These are phyloP conservation scores for Halcyon malimbica DNA, from an alignment of 2,113 vertebrate species.

Conservation along the genomic window DNA sequence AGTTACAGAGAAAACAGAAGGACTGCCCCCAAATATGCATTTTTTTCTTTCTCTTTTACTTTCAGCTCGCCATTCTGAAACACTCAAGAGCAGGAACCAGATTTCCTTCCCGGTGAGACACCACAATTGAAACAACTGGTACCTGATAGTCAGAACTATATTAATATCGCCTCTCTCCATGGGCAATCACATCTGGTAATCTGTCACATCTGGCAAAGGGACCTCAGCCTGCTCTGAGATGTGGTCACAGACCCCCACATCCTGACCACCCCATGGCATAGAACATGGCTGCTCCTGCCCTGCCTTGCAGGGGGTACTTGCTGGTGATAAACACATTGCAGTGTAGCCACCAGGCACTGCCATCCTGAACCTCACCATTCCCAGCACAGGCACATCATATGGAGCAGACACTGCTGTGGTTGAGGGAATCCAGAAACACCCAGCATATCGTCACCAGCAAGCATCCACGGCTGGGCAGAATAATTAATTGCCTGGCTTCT, in stretches of 20 bases:
- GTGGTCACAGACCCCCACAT: no score
- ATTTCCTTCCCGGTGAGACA: not conserved
- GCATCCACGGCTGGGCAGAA: not conserved
- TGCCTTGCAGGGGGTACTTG: not conserved
- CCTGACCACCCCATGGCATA: not conserved
- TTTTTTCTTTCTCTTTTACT: not conserved
- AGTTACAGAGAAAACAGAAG: not conserved
- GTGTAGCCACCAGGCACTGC: not conserved
- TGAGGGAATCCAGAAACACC: not conserved
- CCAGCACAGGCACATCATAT: fast-evolving
- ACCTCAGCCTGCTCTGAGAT: not conserved
- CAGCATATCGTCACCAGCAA: not conserved
- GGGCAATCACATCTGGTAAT: fast-evolving
- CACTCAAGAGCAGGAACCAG: not conserved
- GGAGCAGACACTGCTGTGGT: fast-evolving
- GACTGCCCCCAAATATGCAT: not conserved
- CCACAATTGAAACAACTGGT: not conserved
- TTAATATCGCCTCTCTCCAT: no score
- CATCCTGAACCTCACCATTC: not conserved
- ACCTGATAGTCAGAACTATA: fast-evolving
- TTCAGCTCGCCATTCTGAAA: not conserved
- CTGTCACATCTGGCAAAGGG: fast-evolving
- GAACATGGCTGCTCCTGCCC: not conserved
- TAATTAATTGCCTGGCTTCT: not conserved
- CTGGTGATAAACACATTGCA: fast-evolving